These are phyloP conservation scores for Pocillopora grandis DNA, from an alignment of 92 coral and sea anemone species.

Conservation along the genomic window DNA sequence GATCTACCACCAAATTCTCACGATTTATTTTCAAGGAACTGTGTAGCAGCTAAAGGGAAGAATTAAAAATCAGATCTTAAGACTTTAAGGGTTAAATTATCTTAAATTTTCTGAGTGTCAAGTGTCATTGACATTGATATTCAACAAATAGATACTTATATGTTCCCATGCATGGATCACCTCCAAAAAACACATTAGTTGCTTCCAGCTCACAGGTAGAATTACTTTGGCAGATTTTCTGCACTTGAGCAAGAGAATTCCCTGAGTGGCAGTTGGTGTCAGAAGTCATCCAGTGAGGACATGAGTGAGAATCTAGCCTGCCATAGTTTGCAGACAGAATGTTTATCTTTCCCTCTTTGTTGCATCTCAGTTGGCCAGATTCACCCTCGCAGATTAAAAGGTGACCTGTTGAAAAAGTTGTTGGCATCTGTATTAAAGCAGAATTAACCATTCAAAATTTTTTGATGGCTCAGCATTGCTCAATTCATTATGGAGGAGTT, in stretches of 20 bases:
- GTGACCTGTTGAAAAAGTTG: background rate
- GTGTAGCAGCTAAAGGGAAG: too few species aligned
- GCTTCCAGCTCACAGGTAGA: background rate
- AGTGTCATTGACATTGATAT: background rate
- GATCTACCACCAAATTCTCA: too few species aligned
- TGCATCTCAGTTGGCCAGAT: background rate
- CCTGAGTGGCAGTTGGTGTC: background rate
- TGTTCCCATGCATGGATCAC: background rate
- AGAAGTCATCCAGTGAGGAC: background rate
- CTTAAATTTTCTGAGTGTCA: too few species aligned
- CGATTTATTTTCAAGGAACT: too few species aligned
- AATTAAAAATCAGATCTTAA: too few species aligned
- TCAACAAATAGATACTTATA: background rate
- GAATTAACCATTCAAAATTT: background rate
- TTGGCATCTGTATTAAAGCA: background rate
- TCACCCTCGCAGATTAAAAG: background rate
- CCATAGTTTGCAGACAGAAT: slow-evolving; percentile 7
- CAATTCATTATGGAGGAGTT: background rate
- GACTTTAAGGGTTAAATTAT: too few species aligned
- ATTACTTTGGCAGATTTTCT: background rate
- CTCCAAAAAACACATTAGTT: background rate
- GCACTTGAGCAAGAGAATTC: background rate
- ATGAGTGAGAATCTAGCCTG: background rate
- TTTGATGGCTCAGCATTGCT: background rate
- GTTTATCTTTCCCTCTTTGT: background rate